A percentile compares a stretch with the other conserved stretches of the same genome.
These are phyloP conservation scores for Asarcornis scutulata DNA, from an alignment of 2,113 vertebrate species.

Conservation along the genomic window DNA sequence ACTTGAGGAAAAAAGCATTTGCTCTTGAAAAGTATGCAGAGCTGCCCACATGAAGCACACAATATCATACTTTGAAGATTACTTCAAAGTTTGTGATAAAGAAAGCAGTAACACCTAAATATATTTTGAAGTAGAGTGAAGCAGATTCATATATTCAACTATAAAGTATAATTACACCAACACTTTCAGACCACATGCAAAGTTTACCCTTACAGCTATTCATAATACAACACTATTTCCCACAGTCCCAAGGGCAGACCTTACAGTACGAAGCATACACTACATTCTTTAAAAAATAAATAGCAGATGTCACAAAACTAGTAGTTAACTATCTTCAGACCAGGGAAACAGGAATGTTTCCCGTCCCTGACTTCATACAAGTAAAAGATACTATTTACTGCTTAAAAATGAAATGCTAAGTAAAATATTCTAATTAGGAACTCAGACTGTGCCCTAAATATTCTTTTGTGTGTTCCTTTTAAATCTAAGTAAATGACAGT, in stretches of 20 bases:
- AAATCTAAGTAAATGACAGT: not conserved
- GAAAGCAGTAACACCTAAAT: not conserved
- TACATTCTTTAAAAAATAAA: not conserved
- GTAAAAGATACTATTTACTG: not conserved
- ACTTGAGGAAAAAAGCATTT: not conserved
- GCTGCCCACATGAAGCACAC: conserved; percentile 28
- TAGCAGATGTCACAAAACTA: not conserved
- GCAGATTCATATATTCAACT: conserved; percentile 34
- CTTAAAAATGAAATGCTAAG: not conserved
- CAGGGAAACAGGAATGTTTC: not conserved
- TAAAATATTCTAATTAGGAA: not conserved
- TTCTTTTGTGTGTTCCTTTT: not conserved
- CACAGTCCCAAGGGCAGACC: conserved; percentile 50
- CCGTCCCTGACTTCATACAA: not conserved
- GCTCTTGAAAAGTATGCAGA: conserved; percentile 23
- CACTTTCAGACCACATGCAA: conserved; percentile 57
- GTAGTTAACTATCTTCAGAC: conserved; percentile 7
- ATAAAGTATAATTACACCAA: conserved; percentile 17
- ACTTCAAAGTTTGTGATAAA: conserved; percentile 62
- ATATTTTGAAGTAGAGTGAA: not conserved
- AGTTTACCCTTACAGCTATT: conserved; percentile 61
- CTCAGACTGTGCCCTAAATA: not conserved
- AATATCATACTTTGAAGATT: not conserved
- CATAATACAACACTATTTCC: conserved; percentile 28
- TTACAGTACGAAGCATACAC: not conserved